These are phyloP conservation scores for Aphodius granarius DNA, from an alignment of 2,888 invertebrate species.

Conservation along the genomic window DNA sequence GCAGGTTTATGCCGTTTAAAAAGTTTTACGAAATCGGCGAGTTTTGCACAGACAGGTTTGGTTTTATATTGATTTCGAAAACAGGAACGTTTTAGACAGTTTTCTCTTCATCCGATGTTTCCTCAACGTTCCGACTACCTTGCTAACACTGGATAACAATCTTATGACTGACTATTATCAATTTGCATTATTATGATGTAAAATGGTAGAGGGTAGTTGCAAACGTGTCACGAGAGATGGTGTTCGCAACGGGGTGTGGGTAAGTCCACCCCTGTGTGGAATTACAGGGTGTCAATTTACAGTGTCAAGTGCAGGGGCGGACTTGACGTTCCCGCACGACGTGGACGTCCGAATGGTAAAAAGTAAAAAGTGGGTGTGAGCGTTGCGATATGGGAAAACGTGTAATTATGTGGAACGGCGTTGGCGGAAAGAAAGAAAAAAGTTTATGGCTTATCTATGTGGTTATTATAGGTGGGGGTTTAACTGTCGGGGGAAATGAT, in stretches of 20 bases:
- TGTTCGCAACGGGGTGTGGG: neutral
- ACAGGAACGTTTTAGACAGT: neutral
- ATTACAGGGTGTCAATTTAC: slow-evolving; percentile 6
- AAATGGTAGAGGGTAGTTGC: neutral
- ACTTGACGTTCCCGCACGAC: neutral
- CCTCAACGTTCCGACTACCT: slow-evolving; percentile 13
- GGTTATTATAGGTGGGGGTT: neutral
- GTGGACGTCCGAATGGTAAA: neutral
- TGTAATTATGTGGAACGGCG: neutral
- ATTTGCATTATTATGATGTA: slow-evolving; percentile 8
- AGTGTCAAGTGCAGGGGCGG: slow-evolving; percentile 1
- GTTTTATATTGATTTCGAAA: neutral
- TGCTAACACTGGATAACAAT: too few species aligned
- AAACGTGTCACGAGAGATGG: neutral
- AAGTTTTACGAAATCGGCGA: neutral
- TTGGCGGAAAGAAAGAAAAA: neutral
- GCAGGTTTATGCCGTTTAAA: neutral
- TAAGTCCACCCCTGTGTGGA: neutral
- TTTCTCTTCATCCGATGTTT: neutral
- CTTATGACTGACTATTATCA: too few species aligned
- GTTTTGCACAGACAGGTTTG: neutral
- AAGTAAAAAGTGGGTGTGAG: too few species aligned
- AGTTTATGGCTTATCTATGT: neutral
- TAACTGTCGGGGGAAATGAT: neutral
- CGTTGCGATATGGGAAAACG: neutral